These are phyloP conservation scores for Arctopsyche grandis DNA, from an alignment of 1,140 invertebrate species.

Conservation along the genomic window DNA sequence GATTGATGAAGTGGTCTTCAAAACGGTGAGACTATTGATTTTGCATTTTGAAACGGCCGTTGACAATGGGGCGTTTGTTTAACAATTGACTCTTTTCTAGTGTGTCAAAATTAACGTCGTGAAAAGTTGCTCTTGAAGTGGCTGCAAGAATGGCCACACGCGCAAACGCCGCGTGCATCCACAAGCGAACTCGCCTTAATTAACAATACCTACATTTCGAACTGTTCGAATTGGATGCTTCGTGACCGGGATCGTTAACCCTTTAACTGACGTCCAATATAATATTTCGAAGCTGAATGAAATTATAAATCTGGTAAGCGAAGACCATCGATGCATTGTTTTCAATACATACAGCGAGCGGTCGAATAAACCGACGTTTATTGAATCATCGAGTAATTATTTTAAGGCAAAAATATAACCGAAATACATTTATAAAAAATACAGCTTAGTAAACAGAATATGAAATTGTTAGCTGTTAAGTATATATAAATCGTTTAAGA, in stretches of 20 bases:
- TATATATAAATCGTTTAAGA: neutral
- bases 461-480: neutral
- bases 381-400: too few relatives aligned
- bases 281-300: neutral
- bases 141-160: neutral
- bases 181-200: neutral
- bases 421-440: too few relatives aligned
- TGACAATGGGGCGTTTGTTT: constrained; percentile 39
- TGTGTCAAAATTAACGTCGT: neutral
- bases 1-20: constrained; percentile 49
- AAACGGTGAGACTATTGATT: constrained; percentile 39
- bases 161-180: constrained; percentile 8
- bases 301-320: too few relatives aligned
- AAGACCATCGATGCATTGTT: too few relatives aligned
- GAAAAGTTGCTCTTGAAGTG: neutral
- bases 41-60: constrained; percentile 44
- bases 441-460: neutral
- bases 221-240: neutral
- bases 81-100: constrained; percentile 35
- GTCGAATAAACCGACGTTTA: too few relatives aligned
- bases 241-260: neutral
- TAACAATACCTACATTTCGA: neutral
- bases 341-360: too few relatives aligned
- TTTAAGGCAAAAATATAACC: too few relatives aligned
- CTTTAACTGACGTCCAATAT: neutral